These are phyloP conservation scores for Bucco capensis DNA, from an alignment of 2,113 vertebrate genomes.

Conservation along the genomic window DNA sequence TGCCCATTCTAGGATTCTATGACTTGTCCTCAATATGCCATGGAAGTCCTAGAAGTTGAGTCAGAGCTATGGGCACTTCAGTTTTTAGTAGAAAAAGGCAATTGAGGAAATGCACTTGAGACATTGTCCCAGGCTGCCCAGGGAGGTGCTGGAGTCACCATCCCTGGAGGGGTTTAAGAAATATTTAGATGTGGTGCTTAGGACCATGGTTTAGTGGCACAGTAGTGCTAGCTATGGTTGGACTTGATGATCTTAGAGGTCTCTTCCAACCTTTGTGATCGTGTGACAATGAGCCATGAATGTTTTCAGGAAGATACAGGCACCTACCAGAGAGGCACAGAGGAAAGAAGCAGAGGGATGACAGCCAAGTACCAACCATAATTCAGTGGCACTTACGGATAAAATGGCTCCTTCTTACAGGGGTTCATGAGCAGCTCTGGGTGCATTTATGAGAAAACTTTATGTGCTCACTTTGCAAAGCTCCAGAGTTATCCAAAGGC, in stretches of 20 bases:
- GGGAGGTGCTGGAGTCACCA: too few species aligned
- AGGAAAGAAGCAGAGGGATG: background rate
- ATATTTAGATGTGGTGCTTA: too few species aligned
- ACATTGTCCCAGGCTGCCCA: too few species aligned
- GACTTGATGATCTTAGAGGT: too few species aligned
- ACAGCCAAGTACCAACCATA: rapidly evolving
- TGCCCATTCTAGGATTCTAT: too few species aligned
- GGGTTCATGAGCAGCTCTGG: background rate
- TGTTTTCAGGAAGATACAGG: background rate
- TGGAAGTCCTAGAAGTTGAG: background rate
- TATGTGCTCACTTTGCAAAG: background rate
- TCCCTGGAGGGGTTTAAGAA: too few species aligned
- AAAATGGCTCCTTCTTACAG: background rate
- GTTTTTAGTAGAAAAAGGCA: background rate
- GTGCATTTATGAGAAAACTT: background rate
- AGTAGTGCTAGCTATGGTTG: too few species aligned
- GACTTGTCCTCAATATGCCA: rapidly evolving
- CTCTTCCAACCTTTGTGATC: too few species aligned
- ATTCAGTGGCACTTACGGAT: background rate
- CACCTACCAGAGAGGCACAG: background rate
- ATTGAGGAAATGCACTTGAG: too few species aligned
- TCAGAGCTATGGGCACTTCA: background rate
- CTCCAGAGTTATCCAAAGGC: background rate
- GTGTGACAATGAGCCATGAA: rapidly evolving
- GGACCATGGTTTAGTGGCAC: too few species aligned